These are phyloP conservation scores for Cryptus viduatorius DNA, from an alignment of 2,888 invertebrate genomes.

Conservation along the genomic window DNA sequence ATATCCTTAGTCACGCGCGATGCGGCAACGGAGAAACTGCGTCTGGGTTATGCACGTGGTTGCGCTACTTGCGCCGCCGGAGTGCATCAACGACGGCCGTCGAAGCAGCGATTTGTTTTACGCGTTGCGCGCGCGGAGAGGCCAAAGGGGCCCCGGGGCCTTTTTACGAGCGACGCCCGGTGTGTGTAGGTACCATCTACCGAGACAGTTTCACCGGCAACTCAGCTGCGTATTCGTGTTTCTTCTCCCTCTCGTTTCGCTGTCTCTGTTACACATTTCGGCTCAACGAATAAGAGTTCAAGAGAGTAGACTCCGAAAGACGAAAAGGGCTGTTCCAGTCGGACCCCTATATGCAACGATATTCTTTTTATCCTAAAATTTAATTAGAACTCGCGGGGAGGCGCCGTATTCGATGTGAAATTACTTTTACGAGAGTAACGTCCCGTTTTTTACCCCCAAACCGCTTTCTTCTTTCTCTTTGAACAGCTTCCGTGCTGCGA, in stretches of 20 bases:
- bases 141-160: constrained; percentile 65
- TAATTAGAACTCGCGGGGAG: constrained; percentile 78
- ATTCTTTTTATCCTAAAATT: constrained; percentile 79
- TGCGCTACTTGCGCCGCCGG: constrained; percentile 64
- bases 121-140: constrained; percentile 61
- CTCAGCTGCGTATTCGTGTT: constrained; percentile 60
- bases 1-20: background rate
- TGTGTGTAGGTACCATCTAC: constrained; percentile 54
- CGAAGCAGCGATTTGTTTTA: constrained; percentile 66
- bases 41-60: constrained; percentile 28
- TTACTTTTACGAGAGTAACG: constrained; percentile 79
- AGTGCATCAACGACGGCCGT: constrained; percentile 45
- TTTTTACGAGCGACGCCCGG: constrained; percentile 73
- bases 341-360: constrained; percentile 40
- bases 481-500: constrained; percentile 25
- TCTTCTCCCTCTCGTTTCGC: constrained; percentile 52
- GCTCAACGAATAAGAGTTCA: constrained; percentile 7
- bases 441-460: constrained; percentile 50
- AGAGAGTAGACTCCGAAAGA: constrained; percentile 23
- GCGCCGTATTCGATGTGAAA: constrained; percentile 78
- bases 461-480: constrained; percentile 26
- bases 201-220: constrained; percentile 50
- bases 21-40: background rate
- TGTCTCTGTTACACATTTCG: constrained; percentile 31
- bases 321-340: constrained; percentile 50